Percentiles rank a stretch among this genome's conserved stretches.
Conservation (phyloP, 1,140 invertebrate species). For the Apocrypta bakeri region DNA sequence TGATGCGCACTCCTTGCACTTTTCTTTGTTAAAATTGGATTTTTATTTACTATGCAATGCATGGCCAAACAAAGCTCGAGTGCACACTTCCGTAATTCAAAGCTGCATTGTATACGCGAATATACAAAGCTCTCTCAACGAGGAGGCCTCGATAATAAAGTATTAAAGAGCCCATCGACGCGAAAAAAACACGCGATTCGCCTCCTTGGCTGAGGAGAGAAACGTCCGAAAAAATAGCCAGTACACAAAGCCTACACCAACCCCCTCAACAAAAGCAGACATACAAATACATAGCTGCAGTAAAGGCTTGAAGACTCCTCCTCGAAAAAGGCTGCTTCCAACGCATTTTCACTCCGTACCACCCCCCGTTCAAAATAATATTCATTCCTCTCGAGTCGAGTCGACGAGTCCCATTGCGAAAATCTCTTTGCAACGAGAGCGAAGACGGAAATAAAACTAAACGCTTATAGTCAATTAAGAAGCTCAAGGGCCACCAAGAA, state of each 20-base stretch:
- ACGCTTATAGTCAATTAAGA: constrained; percentile 68
- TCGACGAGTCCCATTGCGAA: constrained; percentile 48
- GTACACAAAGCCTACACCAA: neutral
- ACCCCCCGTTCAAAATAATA: constrained; percentile 33
- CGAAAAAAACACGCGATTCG: neutral
- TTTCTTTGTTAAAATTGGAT: no score
- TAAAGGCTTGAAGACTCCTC: neutral
- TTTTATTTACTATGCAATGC: no score
- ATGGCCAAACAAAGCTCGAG: no score
- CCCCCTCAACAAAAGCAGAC: neutral
- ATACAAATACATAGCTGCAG: no score
- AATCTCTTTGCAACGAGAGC: constrained; percentile 46
- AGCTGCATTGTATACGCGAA: no score
- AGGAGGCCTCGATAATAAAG: neutral
- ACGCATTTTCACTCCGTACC: constrained; percentile 22
- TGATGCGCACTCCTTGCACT: no score
- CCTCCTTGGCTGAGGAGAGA: neutral
- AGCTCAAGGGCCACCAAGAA: constrained; percentile 29
- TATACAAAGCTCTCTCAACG: neutral
- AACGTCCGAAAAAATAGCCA: neutral
- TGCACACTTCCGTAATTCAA: no score
- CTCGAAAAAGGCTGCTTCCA: constrained; percentile 13
- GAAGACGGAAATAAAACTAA: constrained; percentile 62
- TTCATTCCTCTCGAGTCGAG: constrained; percentile 20
- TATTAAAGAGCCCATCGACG: neutral